Percentiles rank a stretch among this genome's conserved stretches.
Evolutionary conservation across 2,797 vertebrate species (phyloP).

Genomic region (Lepilemur ruficaudatus): DNA sequence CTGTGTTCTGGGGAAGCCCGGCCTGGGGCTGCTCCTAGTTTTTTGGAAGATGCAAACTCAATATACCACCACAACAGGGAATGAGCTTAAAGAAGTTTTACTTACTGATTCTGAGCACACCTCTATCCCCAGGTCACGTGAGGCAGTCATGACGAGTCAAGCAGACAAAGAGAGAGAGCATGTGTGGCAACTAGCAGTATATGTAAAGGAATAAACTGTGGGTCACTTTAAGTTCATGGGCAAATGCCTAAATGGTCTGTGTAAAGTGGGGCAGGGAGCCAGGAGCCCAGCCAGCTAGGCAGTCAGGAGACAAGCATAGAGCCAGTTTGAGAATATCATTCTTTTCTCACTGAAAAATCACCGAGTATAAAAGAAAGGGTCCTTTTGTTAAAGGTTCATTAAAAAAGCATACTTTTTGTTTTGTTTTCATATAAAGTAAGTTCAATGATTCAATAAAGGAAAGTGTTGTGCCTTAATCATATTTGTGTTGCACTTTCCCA

Average conservation of each 20-base stretch:
- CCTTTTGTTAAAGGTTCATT: neutral
- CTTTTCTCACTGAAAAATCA: neutral
- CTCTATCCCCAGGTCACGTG: neutral
- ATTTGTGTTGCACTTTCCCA: neutral
- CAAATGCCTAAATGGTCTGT: neutral
- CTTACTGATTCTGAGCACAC: neutral
- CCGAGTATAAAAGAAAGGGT: neutral
- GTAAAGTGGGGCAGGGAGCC: neutral
- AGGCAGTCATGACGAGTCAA: neutral
- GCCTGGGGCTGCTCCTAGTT: neutral
- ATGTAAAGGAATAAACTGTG: neutral
- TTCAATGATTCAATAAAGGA: neutral
- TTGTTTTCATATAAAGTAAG: neutral
- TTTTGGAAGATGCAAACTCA: neutral
- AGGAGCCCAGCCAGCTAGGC: neutral
- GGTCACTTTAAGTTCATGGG: neutral
- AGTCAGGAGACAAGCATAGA: neutral
- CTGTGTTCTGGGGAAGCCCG: neutral
- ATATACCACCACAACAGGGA: neutral
- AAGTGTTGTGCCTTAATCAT: neutral
- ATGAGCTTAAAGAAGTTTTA: neutral
- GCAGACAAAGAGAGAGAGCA: neutral
- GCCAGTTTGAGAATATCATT: neutral
- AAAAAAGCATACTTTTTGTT: neutral
- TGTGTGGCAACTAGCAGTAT: neutral